phyloP scores from a whole-genome alignment of 2,797 vertebrate genomes.

The Poecilia wingei region DNA sequence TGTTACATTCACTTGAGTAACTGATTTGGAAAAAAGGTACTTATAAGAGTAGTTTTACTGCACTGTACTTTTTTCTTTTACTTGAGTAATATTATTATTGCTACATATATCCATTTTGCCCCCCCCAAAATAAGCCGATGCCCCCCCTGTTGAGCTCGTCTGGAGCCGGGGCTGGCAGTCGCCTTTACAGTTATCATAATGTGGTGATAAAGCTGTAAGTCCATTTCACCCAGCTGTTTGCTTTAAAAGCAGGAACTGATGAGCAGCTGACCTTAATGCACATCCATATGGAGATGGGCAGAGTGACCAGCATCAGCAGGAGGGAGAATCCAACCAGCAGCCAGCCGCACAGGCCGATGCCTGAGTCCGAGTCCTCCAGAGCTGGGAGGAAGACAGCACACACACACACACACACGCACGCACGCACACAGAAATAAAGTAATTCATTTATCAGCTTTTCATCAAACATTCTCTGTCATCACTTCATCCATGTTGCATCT shows the following conservation, averaged over 20 bases:
- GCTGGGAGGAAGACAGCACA: conserved; percentile 42
- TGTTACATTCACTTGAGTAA: no score
- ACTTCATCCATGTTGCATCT: not conserved
- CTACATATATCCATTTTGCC: no score
- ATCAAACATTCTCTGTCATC: not conserved
- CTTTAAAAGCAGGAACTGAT: not conserved
- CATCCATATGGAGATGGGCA: conserved; percentile 93
- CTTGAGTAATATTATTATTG: no score
- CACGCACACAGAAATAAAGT: not conserved
- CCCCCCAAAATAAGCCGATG: no score
- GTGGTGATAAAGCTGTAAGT: no score
- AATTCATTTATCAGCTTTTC: not conserved
- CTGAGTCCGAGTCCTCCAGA: conserved; percentile 56
- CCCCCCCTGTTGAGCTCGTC: no score
- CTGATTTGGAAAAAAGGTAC: no score
- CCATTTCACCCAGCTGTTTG: not conserved
- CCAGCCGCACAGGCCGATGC: conserved; percentile 87
- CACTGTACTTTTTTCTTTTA: no score
- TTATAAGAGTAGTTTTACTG: no score
- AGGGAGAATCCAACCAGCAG: conserved; percentile 85
- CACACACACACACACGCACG: conserved; percentile 4
- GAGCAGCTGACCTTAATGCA: conserved; percentile 90
- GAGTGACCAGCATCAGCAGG: conserved; percentile 83
- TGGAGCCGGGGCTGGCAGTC: no score
- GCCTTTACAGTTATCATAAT: no score